Evolutionary conservation across 2,888 invertebrate genomes (phyloP).

Genomic region (Mylabris sibirica): DNA sequence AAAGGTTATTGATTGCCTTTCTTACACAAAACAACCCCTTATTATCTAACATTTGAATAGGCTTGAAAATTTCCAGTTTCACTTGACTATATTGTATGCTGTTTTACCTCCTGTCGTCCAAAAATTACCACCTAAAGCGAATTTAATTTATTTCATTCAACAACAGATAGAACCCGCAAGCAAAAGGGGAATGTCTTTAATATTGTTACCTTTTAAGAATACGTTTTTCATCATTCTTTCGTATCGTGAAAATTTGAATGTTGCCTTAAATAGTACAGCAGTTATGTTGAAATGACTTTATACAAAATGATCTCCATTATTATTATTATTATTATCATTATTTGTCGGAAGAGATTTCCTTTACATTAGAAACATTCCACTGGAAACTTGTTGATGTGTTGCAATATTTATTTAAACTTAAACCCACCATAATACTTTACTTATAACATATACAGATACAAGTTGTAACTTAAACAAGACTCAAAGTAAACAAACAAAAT

Average conservation of each 20-base stretch:
- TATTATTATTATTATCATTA: not conserved
- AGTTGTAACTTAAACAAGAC: not conserved
- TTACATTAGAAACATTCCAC: too few species aligned
- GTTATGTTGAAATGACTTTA: too few species aligned
- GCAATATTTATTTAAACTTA: not conserved
- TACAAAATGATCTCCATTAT: too few species aligned
- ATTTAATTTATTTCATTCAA: constrained; percentile 1
- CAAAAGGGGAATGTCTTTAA: not conserved
- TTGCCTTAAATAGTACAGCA: too few species aligned
- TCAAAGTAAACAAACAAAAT: not conserved
- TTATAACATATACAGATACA: too few species aligned
- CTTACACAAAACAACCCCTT: not conserved
- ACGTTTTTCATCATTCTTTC: too few species aligned
- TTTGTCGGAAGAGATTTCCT: not conserved
- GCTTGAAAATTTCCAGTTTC: not conserved
- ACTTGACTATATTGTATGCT: not conserved
- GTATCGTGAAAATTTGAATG: too few species aligned
- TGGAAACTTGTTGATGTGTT: not conserved
- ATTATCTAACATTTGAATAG: not conserved
- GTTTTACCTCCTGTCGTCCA: not conserved
- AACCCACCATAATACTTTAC: not conserved
- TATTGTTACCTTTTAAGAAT: too few species aligned
- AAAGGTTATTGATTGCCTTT: too few species aligned
- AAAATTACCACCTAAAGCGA: not conserved
- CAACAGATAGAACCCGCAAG: not conserved